Conservation (phyloP, 2,797 vertebrate genomes). For the Columba guinea region DNA sequence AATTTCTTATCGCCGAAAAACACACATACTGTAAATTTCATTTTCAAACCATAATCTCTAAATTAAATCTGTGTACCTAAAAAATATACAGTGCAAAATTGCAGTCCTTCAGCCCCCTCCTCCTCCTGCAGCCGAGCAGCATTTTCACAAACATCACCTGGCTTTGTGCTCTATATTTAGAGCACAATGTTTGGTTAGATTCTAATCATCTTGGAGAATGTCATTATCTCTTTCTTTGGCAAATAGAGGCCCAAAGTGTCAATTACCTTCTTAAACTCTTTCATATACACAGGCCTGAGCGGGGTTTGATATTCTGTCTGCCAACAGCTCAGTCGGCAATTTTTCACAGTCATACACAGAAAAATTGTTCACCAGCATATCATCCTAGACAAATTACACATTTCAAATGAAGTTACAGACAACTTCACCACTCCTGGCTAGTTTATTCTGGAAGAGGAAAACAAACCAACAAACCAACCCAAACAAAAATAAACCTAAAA, state of each 20-base stretch:
- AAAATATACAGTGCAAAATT: slow-evolving; percentile 71
- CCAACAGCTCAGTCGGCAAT: slow-evolving; percentile 39
- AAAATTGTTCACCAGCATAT: slow-evolving; percentile 45
- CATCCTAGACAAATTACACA: slow-evolving; percentile 49
- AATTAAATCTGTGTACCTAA: slow-evolving; percentile 80
- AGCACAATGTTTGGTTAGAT: slow-evolving; percentile 77
- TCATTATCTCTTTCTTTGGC: slow-evolving; percentile 72
- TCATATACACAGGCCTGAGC: slow-evolving; percentile 43
- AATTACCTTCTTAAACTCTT: slow-evolving; percentile 71
- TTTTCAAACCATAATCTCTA: slow-evolving; percentile 77
- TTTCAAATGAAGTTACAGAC: slow-evolving; percentile 45
- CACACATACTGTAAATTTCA: slow-evolving; percentile 76
- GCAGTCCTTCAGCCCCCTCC: slow-evolving; percentile 37
- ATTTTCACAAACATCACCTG: slow-evolving; percentile 72
- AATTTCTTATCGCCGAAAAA: slow-evolving; percentile 76
- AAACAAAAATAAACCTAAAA: not conserved
- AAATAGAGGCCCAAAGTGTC: slow-evolving; percentile 70
- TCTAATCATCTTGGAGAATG: slow-evolving; percentile 67
- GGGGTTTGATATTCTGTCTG: slow-evolving; percentile 49
- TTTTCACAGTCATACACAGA: slow-evolving; percentile 60
- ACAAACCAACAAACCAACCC: not conserved
- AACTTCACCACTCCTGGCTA: not conserved
- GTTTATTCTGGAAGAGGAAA: not conserved
- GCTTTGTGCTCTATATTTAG: slow-evolving; percentile 72
- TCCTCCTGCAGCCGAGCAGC: slow-evolving; percentile 39